Percentiles rank a stretch among this genome's conserved stretches.
phyloP scores from a whole-genome alignment of 2,888 invertebrate genomes.

The Yponomeuta evonymella region DNA sequence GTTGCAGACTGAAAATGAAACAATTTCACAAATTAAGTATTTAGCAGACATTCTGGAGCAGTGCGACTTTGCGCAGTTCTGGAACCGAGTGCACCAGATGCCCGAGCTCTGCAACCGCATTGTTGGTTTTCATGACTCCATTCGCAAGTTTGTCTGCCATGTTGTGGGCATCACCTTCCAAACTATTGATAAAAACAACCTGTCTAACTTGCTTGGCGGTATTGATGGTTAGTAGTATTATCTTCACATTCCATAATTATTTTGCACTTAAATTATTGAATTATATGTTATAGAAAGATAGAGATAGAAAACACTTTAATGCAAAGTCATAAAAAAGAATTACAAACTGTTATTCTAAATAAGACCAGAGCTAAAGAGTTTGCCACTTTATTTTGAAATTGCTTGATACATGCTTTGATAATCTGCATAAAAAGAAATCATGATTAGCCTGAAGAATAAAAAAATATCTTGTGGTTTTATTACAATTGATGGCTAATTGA shows the following conservation, averaged over 20 bases:
- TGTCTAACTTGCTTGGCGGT: conserved; percentile 91
- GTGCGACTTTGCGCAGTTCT: conserved; percentile 94
- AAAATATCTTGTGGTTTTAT: too few relatives aligned
- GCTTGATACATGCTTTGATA: too few relatives aligned
- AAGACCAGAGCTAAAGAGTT: too few relatives aligned
- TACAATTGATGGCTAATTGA: too few relatives aligned
- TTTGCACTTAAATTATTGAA: too few relatives aligned
- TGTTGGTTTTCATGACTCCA: conserved; percentile 94
- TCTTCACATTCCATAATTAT: not conserved
- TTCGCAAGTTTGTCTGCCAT: conserved; percentile 97
- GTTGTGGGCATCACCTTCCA: conserved; percentile 98
- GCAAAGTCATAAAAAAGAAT: too few relatives aligned
- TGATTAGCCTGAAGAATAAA: too few relatives aligned
- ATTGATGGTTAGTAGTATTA: conserved; percentile 82
- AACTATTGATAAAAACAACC: conserved; percentile 87
- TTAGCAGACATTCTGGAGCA: conserved; percentile 94
- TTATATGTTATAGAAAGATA: too few relatives aligned
- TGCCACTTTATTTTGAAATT: too few relatives aligned
- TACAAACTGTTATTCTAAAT: too few relatives aligned
- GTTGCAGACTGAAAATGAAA: conserved; percentile 85
- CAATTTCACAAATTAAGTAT: conserved; percentile 91
- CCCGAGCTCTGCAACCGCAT: conserved; percentile 87
- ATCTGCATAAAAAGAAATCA: too few relatives aligned
- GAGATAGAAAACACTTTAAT: too few relatives aligned
- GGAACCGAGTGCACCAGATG: conserved; percentile 86